Percentiles rank a stretch among this genome's conserved stretches.
phyloP scores from a whole-genome alignment of 2,797 vertebrate genomes.

The Pyrocephalus nanus region DNA sequence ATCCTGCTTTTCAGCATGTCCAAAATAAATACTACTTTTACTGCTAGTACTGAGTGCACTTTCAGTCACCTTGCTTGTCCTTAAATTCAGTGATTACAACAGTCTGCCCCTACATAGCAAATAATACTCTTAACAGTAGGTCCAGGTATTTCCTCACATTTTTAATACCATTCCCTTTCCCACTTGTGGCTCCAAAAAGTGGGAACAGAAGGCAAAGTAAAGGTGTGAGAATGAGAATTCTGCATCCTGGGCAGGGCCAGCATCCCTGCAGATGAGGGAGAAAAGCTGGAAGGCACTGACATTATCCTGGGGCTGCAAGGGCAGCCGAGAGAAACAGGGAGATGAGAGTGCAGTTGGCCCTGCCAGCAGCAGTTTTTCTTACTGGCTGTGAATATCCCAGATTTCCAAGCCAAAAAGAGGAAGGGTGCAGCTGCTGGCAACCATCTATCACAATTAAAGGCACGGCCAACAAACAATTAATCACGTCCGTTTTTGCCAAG shows the following conservation, averaged over 20 bases:
- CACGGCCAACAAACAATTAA: slow-evolving; percentile 47
- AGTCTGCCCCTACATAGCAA: background rate
- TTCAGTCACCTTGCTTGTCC: background rate
- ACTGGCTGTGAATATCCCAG: background rate
- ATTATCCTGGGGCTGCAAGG: background rate
- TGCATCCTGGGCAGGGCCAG: background rate
- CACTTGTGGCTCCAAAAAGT: background rate
- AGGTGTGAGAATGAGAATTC: background rate
- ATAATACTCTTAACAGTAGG: background rate
- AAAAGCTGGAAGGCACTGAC: background rate
- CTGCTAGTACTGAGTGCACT: background rate
- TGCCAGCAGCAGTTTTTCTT: background rate
- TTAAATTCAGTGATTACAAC: background rate
- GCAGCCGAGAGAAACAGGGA: background rate
- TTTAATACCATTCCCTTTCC: background rate
- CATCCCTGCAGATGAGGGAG: background rate
- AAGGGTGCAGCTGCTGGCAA: slow-evolving; percentile 2
- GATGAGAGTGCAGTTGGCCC: background rate
- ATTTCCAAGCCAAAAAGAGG: background rate
- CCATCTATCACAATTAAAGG: background rate
- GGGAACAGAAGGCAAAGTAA: background rate
- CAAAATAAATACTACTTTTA: background rate
- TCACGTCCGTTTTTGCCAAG: background rate
- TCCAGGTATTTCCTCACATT: background rate
- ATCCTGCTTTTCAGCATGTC: background rate